phyloP scores from a whole-genome alignment of 1,140 invertebrate species.

The Drosophila aff. region DNA sequence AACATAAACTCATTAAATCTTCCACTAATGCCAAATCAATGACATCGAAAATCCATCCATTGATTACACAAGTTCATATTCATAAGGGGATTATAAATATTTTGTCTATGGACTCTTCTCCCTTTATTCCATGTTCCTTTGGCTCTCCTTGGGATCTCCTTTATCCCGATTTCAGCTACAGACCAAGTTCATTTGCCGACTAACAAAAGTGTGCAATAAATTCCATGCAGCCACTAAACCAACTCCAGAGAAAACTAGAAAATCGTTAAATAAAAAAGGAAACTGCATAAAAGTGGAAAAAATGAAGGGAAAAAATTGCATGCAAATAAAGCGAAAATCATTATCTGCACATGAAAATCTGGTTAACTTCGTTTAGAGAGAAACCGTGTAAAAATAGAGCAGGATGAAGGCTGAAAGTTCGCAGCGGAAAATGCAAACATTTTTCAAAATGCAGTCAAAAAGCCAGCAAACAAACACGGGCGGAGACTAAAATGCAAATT shows the following conservation, averaged over 20 bases:
- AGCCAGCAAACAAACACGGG: slow-evolving; percentile 64
- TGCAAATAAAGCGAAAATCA: slow-evolving; percentile 80
- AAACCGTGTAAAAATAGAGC: slow-evolving; percentile 14
- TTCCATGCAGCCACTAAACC: slow-evolving; percentile 44
- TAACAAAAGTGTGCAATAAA: slow-evolving; percentile 57
- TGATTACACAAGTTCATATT: slow-evolving; percentile 11
- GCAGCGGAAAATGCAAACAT: slow-evolving; percentile 55
- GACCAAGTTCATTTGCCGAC: slow-evolving; percentile 47
- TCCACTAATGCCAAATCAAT: slow-evolving; percentile 2
- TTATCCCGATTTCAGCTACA: slow-evolving; percentile 14
- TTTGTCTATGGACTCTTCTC: background rate
- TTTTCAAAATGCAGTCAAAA: slow-evolving; percentile 77
- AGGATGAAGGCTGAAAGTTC: slow-evolving; percentile 28
- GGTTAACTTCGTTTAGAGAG: slow-evolving; percentile 72
- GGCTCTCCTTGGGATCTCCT: background rate
- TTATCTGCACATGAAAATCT: slow-evolving; percentile 77
- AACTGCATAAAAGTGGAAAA: slow-evolving; percentile 11
- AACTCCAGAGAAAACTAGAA: slow-evolving; percentile 30
- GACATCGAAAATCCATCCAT: background rate
- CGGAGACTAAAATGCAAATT: slow-evolving; percentile 62
- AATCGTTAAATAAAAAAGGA: slow-evolving; percentile 29
- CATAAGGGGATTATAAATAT: slow-evolving; percentile 35
- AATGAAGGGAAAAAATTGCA: slow-evolving; percentile 35
- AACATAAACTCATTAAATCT: background rate
- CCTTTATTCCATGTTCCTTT: background rate